phyloP scores from a whole-genome alignment of 2,797 vertebrate species.

The Notolepis coatsorum region DNA sequence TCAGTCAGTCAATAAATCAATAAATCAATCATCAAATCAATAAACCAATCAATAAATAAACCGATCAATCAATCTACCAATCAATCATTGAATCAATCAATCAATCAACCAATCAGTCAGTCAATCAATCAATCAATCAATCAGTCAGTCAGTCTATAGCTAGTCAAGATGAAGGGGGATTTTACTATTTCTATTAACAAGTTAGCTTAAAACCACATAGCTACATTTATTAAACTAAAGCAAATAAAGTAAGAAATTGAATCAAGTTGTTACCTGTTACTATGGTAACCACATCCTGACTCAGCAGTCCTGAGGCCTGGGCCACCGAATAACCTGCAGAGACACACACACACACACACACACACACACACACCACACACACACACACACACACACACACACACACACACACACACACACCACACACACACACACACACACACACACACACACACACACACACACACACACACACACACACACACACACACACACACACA shows the following conservation, averaged over 20 bases:
- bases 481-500: not conserved
- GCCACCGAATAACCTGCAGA: constrained; percentile 86
- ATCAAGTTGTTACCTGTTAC: constrained; percentile 79
- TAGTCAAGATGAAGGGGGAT: too few species aligned
- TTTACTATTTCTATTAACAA: too few species aligned
- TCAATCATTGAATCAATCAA: not conserved
- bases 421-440: constrained; percentile 5
- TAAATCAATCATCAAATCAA: not conserved
- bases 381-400: constrained; percentile 1
- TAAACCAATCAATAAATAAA: not conserved
- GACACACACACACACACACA: constrained; percentile 25
- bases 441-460: not conserved
- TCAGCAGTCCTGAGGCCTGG: constrained; percentile 80
- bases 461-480: constrained; percentile 7
- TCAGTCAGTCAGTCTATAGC: too few species aligned
- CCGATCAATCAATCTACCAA: not conserved
- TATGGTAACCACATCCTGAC: constrained; percentile 77
- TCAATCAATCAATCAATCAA: too few species aligned
- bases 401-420: not conserved
- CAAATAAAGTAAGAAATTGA: too few species aligned
- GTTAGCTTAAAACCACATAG: too few species aligned
- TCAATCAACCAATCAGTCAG: too few species aligned
- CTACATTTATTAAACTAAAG: too few species aligned
- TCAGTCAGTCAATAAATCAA: not conserved
- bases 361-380: constrained; percentile 1